Conservation (phyloP, 1,140 invertebrate species). For the Pygmarrhopalites habei region DNA sequence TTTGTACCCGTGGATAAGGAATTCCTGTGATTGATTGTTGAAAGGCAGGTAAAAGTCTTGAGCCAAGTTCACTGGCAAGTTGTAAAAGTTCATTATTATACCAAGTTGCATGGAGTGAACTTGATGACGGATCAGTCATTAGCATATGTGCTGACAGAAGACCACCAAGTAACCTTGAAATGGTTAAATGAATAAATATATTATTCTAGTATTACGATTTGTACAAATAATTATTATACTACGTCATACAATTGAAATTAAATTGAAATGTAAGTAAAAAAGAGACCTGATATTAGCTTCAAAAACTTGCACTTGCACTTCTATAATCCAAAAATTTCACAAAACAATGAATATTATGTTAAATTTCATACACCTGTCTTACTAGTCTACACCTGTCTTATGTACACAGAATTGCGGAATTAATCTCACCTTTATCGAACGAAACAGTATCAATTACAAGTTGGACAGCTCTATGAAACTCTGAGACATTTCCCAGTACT, state of each 20-base stretch:
- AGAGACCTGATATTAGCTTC: constrained; percentile 59
- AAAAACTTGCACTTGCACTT: constrained; percentile 65
- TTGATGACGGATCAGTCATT: constrained; percentile 58
- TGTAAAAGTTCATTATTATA: constrained; percentile 55
- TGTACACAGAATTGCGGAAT: too few relatives aligned
- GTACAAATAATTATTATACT: too few relatives aligned
- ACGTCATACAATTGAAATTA: too few relatives aligned
- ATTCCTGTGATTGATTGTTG: constrained; percentile 53
- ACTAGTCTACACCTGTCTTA: too few relatives aligned
- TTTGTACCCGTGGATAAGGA: constrained; percentile 54
- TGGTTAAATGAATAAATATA: too few relatives aligned
- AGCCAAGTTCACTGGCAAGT: constrained; percentile 56
- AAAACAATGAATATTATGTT: too few relatives aligned
- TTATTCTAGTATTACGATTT: too few relatives aligned
- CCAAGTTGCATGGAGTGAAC: constrained; percentile 48
- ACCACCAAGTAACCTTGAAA: constrained; percentile 54
- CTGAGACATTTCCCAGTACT: constrained; percentile 56
- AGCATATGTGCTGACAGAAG: constrained; percentile 61
- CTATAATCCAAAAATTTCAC: too few relatives aligned
- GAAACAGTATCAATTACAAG: constrained; percentile 55
- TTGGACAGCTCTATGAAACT: constrained; percentile 57
- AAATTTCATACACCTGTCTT: too few relatives aligned
- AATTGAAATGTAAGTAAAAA: background rate
- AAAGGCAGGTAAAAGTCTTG: constrained; percentile 56
- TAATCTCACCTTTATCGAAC: constrained; percentile 59